These are phyloP conservation scores for Flabesymbios commensalis DNA, from an alignment of 2,888 invertebrate species.

Conservation along the genomic window DNA sequence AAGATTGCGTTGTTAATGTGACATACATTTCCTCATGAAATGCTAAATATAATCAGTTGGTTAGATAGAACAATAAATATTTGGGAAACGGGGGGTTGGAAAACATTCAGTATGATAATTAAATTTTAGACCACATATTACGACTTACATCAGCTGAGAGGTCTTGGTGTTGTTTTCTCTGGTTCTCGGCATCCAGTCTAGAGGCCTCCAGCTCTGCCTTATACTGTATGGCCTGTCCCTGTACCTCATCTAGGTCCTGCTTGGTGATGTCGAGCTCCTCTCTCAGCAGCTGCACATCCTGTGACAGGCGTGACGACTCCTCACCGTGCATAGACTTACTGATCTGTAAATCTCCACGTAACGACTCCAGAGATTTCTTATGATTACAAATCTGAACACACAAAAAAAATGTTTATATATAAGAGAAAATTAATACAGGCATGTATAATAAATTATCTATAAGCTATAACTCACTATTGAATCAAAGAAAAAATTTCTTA, in stretches of 20 bases:
- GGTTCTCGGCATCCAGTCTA: too few species aligned
- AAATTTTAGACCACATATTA: too few species aligned
- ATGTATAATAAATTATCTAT: too few species aligned
- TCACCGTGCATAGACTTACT: slow-evolving; percentile 43
- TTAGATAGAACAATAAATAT: too few species aligned
- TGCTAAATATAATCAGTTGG: too few species aligned
- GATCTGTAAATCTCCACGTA: slow-evolving; percentile 51
- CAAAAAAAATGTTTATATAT: background rate
- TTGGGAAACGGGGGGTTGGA: background rate
- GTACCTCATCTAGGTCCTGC: slow-evolving; percentile 44
- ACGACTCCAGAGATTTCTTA: slow-evolving; percentile 48
- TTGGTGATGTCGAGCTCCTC: slow-evolving; percentile 43
- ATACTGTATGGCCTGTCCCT: slow-evolving; percentile 40
- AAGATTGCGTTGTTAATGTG: too few species aligned
- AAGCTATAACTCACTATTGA: too few species aligned
- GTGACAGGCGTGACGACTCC: slow-evolving; percentile 48
- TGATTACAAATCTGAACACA: slow-evolving; percentile 55
- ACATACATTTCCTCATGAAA: background rate
- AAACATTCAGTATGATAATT: background rate
- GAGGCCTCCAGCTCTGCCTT: slow-evolving; percentile 41
- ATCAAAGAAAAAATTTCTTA: too few species aligned
- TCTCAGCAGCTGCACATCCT: slow-evolving; percentile 43
- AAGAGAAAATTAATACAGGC: too few species aligned
- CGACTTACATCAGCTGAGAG: too few species aligned
- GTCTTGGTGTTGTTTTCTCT: too few species aligned